Base-by-base conservation (phyloP, 2,888 invertebrate genomes). In the Ophraella communa region DNA sequence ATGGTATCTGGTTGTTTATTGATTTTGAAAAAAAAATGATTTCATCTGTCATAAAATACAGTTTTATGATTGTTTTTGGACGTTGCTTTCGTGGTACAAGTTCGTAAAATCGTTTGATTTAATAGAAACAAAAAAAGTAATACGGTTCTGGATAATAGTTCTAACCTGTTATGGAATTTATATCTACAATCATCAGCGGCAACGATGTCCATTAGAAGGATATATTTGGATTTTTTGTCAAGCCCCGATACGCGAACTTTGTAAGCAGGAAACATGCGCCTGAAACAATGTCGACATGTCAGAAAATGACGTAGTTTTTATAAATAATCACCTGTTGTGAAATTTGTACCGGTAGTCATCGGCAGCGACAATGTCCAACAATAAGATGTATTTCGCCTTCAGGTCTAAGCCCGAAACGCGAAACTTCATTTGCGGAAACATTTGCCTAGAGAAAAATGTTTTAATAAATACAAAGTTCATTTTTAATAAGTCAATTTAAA, bases 401-500 rank as follows among this genome's bases (percentile, higher is more conserved):
- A 96, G 93, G 88, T 99, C 98, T 86, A 99, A 87, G 78, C 98
- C 98, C 81, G 95, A 94, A 79, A 98, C 94, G 82, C 97, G 93
- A 85, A 98, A 97, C 89, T 98, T 98, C 93, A 95, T 98, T 87
- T 98, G 96, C 80, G 98, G 98, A 86, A 99, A 99, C 95, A 99
- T 98, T 89, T 98, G 96, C 88, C 98, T 98, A 91, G 71, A 91
- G 87, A 72, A 62, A 64, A 8, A 10, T 24, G 5, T 5, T 23
- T 17, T 35, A 53, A 35, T n/a, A 24, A 4, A 17, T 10, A 27
- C 39, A 35, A 8, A 47, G 10, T 11, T 4, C 4, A 10, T n/a
- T n/a, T n/a, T n/a, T n/a, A n/a, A n/a, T n/a, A n/a, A n/a, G n/a
- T n/a, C n/a, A n/a, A n/a, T n/a, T n/a, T n/a, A n/a, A n/a, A n/a